Evolutionary conservation across 2,113 vertebrate genomes (phyloP), one percentile per base, ranked within the genome.

Genomic region (Microcebus murinus): DNA sequence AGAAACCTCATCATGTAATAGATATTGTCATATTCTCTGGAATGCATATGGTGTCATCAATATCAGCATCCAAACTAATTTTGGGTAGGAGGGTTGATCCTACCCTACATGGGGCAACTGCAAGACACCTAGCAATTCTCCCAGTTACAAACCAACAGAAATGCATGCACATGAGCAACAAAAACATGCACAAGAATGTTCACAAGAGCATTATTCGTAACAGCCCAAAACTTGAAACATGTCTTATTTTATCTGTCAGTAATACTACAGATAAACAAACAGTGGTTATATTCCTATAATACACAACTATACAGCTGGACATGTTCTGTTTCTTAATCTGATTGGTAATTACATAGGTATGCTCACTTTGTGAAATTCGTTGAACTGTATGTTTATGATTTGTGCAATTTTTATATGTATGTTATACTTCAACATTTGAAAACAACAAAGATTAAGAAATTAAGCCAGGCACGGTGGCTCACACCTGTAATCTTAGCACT

Each of bases 281-380:
- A 61, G 55, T 39, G 65, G 11, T 15, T 23, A 25, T 83, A 88
- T 4, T 88, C 12, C 52, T 55, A 77, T 17, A 83, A 92, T 84
- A 71, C 13, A 83, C 39, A 91, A 61, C 73, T 52, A 42, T 0
- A 55, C 15, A 95, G 25, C 36, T 87, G 18, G 10, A 83, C 63
- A 65, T 94, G 42, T 77, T 86, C 42, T 52, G 29, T 92, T 83
- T 97, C 84, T 90, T 86, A 15, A 82, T 50, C 13, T 84, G 23
- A 55, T 36, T 82, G 11, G 80, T 74, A 92, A 76, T 50, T 52
- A 74, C 45, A 39, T 10, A 74, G 17, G 34, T 50, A 34, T 29
- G 18, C 63, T 74, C 6, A 29, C 50, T 73, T 73, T 36, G 23
- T 74, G 13, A 73, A 73, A 92, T 50, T 71, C 42, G 39, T 15